A percentile compares a stretch with the other conserved stretches of the same genome.
These are phyloP conservation scores for Leptodirus hochenwartii DNA, from an alignment of 2,888 invertebrate genomes.

Conservation along the genomic window DNA sequence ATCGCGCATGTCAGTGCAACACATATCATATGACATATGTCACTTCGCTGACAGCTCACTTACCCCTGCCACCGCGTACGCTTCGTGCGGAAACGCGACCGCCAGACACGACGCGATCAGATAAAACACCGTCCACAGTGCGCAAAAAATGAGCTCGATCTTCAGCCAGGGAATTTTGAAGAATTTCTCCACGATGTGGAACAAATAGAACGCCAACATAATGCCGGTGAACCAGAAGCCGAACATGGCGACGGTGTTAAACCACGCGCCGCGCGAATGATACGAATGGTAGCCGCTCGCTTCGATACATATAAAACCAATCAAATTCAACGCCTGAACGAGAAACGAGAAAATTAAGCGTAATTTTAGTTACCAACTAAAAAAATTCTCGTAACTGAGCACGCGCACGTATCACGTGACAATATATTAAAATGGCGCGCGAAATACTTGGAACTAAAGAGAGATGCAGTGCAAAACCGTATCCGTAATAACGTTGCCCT, in stretches of 20 bases:
- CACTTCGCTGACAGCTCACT: slow-evolving; percentile 23
- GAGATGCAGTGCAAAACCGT: too few species aligned
- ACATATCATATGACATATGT: slow-evolving; percentile 11
- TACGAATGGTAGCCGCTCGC: slow-evolving; percentile 24
- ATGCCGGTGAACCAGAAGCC: slow-evolving; percentile 76
- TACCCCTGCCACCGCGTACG: slow-evolving; percentile 56
- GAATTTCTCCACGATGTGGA: slow-evolving; percentile 73
- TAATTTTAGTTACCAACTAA: too few species aligned
- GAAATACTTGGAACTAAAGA: too few species aligned
- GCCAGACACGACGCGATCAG: slow-evolving; percentile 56
- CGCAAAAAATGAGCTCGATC: slow-evolving; percentile 60
- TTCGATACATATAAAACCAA: slow-evolving; percentile 70
- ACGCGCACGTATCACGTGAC: too few species aligned
- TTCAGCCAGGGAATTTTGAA: slow-evolving; percentile 75
- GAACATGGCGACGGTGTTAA: slow-evolving; percentile 61
- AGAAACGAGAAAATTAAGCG: slow-evolving; percentile 19
- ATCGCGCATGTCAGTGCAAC: not conserved
- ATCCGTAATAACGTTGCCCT: too few species aligned
- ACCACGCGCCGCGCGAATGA: slow-evolving; percentile 47
- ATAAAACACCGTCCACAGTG: slow-evolving; percentile 54
- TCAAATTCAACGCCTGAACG: slow-evolving; percentile 42
- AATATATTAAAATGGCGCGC: too few species aligned
- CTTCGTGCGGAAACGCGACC: slow-evolving; percentile 37
- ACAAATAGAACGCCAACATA: slow-evolving; percentile 59
- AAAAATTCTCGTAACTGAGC: too few species aligned